Conservation (phyloP, 2,888 invertebrate species). For the Deilephila elpenor region DNA sequence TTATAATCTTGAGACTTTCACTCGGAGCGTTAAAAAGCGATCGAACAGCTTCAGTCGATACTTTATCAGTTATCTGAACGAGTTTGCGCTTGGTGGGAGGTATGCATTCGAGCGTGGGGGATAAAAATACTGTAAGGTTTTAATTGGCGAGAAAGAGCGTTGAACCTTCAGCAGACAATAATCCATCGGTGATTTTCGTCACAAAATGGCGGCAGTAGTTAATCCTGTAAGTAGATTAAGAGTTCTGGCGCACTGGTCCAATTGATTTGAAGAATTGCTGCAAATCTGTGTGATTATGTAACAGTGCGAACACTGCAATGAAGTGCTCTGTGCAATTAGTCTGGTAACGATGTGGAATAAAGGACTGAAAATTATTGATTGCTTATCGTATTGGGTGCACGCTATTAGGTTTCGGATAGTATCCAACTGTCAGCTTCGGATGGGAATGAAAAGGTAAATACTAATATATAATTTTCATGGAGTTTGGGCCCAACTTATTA, state of each 20-base stretch:
- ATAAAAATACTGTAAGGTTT: not conserved
- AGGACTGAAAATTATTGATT: not conserved
- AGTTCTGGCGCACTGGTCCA: not conserved
- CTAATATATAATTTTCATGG: too few species aligned
- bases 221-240: constrained; percentile 22
- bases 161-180: constrained; percentile 2
- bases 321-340: not conserved
- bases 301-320: not conserved
- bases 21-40: too few species aligned
- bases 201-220: not conserved
- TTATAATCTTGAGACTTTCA: too few species aligned
- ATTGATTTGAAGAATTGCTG: constrained; percentile 7
- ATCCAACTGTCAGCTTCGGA: not conserved
- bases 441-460: too few species aligned
- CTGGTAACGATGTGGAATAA: not conserved
- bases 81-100: too few species aligned
- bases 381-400: not conserved
- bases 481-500: too few species aligned
- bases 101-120: not conserved
- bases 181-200: not conserved
- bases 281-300: not conserved
- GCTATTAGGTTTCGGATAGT: not conserved
- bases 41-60: too few species aligned
- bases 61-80: too few species aligned
- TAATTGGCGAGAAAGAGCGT: not conserved